Evolutionary conservation across 2,797 vertebrate genomes (phyloP).

Genomic region (Ibycter americanus): DNA sequence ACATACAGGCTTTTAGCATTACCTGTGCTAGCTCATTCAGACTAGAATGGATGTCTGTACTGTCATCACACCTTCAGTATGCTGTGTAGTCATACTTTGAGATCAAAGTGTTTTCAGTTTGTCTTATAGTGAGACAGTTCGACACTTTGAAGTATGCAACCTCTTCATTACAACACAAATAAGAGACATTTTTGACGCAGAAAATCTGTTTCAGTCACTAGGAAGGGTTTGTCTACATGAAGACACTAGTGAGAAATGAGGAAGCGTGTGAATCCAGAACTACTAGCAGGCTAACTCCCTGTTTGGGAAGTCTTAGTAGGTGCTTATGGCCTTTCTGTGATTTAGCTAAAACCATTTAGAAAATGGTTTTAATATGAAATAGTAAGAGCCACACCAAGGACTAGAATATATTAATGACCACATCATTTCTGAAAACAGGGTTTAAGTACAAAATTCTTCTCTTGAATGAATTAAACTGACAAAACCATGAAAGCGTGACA

Average conservation of each 20-base stretch:
- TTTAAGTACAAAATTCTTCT: neutral
- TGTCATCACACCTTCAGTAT: neutral
- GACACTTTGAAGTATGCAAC: slow-evolving; percentile 4
- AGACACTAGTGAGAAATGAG: neutral
- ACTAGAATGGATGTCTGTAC: neutral
- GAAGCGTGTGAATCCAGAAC: neutral
- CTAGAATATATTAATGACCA: neutral
- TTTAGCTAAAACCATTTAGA: neutral
- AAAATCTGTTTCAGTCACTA: slow-evolving; percentile 22
- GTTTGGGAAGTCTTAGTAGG: neutral
- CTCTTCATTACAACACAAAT: neutral
- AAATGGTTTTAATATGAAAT: neutral
- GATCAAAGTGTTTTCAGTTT: slow-evolving; percentile 45
- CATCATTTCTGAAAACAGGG: neutral
- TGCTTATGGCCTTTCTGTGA: fast-evolving
- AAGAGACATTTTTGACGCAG: neutral
- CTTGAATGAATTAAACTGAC: neutral
- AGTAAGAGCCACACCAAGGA: neutral
- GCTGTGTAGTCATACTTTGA: neutral
- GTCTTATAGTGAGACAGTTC: neutral
- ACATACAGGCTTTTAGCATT: neutral
- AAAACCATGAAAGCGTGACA: neutral
- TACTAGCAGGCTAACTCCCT: neutral
- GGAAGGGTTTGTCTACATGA: neutral
- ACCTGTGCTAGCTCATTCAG: neutral